Base-by-base conservation (phyloP, 2,888 invertebrate genomes). In the Parnassius mnemosyne region DNA sequence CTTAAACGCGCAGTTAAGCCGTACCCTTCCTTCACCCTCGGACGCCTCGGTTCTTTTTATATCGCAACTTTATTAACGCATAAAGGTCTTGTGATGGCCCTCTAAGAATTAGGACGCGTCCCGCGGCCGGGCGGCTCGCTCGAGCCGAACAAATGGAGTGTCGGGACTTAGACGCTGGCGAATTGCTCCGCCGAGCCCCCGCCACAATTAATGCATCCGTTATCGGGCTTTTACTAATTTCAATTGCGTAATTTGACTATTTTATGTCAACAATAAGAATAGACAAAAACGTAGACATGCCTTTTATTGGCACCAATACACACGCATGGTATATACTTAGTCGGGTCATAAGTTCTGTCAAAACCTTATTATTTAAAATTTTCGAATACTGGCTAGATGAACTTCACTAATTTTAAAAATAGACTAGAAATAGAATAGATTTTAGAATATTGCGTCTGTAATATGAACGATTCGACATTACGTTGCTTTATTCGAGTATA, bases 21-120 rank as follows among this genome's bases (percentile, higher is more conserved):
- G 78, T 89, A 89, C 89, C 90, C 90, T 87, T 86, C 78, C 86
- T 86, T 84, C 87, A 88, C 89, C 91, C 91, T 90, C 81, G 89
- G 89, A 88, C 89, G 89, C 87, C 83, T 88, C 77, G 79, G 80
- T 89, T 89, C 89, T 90, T 91, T 89, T 91, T 90, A 91, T 90
- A 90, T 90, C 85, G 87, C 89, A 89, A 89, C 89, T 91, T 91
- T 91, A 91, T 91, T 91, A 91, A 90, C 91, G 90, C 83, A 90
- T 91, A 91, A 91, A 91, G 90, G 90, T 88, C 89, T 88, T 77
- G 78, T 85, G 90, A 91, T 91, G 89, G 89, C 85, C 89, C 88
- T 85, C 89, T 86, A 89, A 89, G 90, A 89, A 89, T 90, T 89
- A 89, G 89, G 88, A 89, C 85, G 85, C 88, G 89, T 83, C 88